Evolutionary conservation across 2,113 vertebrate species (phyloP), one percentile per base, ranked within the genome.

Genomic region (Scytalopus superciliaris): DNA sequence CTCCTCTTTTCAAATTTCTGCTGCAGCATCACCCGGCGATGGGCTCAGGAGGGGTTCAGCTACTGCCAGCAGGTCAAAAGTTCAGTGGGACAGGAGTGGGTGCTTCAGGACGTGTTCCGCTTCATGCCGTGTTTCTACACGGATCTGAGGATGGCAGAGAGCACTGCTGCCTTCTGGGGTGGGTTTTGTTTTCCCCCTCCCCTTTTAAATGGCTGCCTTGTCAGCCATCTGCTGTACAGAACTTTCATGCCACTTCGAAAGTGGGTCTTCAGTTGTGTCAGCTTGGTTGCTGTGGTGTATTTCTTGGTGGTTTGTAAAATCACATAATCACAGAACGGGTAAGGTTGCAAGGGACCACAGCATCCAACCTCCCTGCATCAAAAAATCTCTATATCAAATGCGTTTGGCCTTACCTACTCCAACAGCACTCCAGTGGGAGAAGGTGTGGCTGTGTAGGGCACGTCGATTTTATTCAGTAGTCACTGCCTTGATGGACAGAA

Each of bases 51-150:
- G 92, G 92, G 92, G 86, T 90, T 96, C 93, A 87, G 92, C 93
- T 52, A 74, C 90, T 1, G 80, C 84, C 94, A 96, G 52, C 66
- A 12, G 97, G 97, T 98, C 97, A 97, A 92, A 98, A 98, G 97
- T 97, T 98, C 97, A 98, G 92, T 94, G 96, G 93, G 93, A 92
- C 96, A 95, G 87, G 53, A 87, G 66, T 76, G 87, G 89, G 87
- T 85, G 90, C 47, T 74, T n/a, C 5, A 4, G 79, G 83, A 94
- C 0, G 13, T 14, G 14, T 78, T 84, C 2, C 8, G 86, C 87
- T 66, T 77, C 84, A 74, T 7, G 52, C 91, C 4, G 67, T 52
- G 87, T 84, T 76, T 89, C 53, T 57, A 42, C 60, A 44, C 63
- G 82, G 56, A 39, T 76, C 62, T 30, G 30, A 81, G 83, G 78